Conservation (phyloP, 2,113 vertebrate genomes). For the Leucosticte australis region DNA sequence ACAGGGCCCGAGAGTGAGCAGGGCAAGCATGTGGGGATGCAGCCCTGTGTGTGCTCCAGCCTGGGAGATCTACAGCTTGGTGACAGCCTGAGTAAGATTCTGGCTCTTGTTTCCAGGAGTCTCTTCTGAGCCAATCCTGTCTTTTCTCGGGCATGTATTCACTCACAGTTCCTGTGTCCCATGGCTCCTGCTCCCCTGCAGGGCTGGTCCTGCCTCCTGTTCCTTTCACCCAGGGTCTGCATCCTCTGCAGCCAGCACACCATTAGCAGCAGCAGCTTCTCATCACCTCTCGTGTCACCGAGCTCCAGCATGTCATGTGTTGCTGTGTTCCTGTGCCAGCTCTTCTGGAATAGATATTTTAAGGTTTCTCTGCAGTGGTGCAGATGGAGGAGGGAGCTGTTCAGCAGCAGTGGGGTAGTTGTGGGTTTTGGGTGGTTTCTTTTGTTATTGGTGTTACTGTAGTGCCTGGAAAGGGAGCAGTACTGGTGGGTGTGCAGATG, state of each 20-base stretch:
- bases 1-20: neutral
- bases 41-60: neutral
- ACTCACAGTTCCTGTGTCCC: neutral
- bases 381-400: neutral
- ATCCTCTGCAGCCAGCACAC: neutral
- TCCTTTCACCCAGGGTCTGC: neutral
- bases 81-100: neutral
- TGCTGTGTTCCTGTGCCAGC: neutral
- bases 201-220: neutral
- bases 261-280: neutral
- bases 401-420: neutral
- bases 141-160: fast-evolving
- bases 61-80: neutral
- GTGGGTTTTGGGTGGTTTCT: neutral
- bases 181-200: neutral
- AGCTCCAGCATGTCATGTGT: neutral
- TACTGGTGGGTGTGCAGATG: neutral
- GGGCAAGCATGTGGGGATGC: fast-evolving
- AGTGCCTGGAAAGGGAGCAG: neutral
- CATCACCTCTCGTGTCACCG: fast-evolving
- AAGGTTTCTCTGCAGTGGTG: neutral
- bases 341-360: neutral
- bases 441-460: neutral
- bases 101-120: neutral
- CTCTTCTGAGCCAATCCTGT: neutral